These are phyloP conservation scores for Actenoides lindsayi DNA, from an alignment of 2,113 vertebrate genomes.

Conservation along the genomic window DNA sequence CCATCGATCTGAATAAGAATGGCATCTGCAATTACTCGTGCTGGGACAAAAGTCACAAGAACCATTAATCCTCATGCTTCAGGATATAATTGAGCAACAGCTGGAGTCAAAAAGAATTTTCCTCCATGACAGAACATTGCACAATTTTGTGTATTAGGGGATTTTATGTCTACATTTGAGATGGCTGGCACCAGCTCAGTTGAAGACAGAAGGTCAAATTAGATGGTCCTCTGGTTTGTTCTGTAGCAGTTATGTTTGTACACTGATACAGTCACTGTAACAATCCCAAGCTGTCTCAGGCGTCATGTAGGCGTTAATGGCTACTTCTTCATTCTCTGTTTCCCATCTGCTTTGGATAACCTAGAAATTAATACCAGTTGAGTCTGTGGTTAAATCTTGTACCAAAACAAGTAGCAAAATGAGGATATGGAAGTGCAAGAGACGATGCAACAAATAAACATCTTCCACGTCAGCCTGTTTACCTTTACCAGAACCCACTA, in stretches of 20 bases:
- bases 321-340: not conserved
- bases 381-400: not conserved
- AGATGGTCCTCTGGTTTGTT: not conserved
- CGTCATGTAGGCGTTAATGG: not conserved
- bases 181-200: not conserved
- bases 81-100: slow-evolving; percentile 52
- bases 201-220: not conserved
- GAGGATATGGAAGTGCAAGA: not conserved
- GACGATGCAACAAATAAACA: not conserved
- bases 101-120: slow-evolving; percentile 50
- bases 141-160: not conserved
- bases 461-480: not conserved
- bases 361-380: slow-evolving; percentile 41
- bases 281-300: not conserved
- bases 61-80: slow-evolving; percentile 8
- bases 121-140: not conserved
- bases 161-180: not conserved
- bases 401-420: not conserved
- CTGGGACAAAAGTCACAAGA: slow-evolving; percentile 38
- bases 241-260: not conserved
- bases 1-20: not conserved
- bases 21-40: slow-evolving; percentile 14
- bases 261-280: not conserved
- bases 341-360: slow-evolving; percentile 59
- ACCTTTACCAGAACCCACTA: not conserved